phyloP scores from a whole-genome alignment of 2,113 vertebrate species.

The Proteles cristata region DNA sequence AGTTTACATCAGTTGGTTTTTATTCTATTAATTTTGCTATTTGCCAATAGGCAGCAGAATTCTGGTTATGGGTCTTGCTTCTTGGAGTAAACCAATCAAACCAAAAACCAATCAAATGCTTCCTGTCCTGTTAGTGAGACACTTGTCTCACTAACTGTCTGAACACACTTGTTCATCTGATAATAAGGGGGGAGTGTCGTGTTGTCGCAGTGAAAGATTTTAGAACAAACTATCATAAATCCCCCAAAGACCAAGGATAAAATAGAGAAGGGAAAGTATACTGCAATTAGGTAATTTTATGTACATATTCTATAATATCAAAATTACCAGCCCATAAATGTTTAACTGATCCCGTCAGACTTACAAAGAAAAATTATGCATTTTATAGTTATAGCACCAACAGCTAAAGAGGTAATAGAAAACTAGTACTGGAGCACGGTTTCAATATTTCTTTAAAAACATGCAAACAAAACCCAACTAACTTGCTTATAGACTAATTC shows the following conservation, averaged over 20 bases:
- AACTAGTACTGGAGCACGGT: neutral
- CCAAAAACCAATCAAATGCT: neutral
- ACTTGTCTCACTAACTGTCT: too few relatives aligned
- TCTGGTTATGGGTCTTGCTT: neutral
- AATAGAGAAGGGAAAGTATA: neutral
- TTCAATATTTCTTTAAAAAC: slow-evolving; percentile 49
- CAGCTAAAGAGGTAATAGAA: slow-evolving; percentile 21
- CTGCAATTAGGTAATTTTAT: slow-evolving; percentile 26
- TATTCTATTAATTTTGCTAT: neutral
- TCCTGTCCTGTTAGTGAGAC: neutral
- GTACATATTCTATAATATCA: slow-evolving; percentile 50
- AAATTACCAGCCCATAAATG: slow-evolving; percentile 49
- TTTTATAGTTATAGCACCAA: slow-evolving; percentile 51
- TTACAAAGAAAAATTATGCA: slow-evolving; percentile 52
- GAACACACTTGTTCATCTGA: neutral
- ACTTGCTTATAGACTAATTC: slow-evolving; percentile 58
- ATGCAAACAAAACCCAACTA: slow-evolving; percentile 23
- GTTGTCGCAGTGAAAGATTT: neutral
- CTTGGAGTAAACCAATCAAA: neutral
- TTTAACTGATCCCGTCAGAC: slow-evolving; percentile 46
- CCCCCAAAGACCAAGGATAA: neutral
- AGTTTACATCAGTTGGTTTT: neutral
- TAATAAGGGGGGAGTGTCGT: neutral
- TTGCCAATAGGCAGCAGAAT: neutral
- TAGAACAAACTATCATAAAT: neutral